Conservation (phyloP, 2,888 invertebrate species). For the Liopterus haemorrhoidalis region DNA sequence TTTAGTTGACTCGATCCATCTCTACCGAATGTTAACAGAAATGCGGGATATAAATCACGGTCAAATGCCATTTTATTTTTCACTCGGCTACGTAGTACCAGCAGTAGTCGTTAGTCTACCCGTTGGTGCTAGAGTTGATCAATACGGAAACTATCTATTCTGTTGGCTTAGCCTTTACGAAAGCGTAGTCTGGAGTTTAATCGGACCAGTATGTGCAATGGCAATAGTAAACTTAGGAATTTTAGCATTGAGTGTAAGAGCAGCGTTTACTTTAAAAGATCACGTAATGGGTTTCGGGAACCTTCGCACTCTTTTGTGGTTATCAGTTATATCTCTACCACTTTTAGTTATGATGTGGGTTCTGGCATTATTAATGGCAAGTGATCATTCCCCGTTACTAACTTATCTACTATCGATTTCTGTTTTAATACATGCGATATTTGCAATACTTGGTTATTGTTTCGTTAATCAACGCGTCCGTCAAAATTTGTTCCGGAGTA, state of each 20-base stretch:
- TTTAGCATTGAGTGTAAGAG: conserved; percentile 78
- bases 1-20: conserved; percentile 84
- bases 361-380: conserved; percentile 69
- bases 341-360: conserved; percentile 83
- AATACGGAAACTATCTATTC: conserved; percentile 78
- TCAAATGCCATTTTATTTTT: conserved; percentile 86
- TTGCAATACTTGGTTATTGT: conserved; percentile 80
- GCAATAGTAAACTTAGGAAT: conserved; percentile 73
- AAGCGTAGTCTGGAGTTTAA: conserved; percentile 91
- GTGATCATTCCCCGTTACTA: conserved; percentile 64
- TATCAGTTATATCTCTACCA: conserved; percentile 81
- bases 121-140: conserved; percentile 87
- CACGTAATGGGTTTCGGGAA: conserved; percentile 84
- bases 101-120: conserved; percentile 86
- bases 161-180: conserved; percentile 95
- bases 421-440: conserved; percentile 72
- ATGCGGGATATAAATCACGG: conserved; percentile 95
- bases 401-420: conserved; percentile 73
- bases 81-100: conserved; percentile 86
- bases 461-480: conserved; percentile 80
- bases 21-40: conserved; percentile 90
- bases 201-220: conserved; percentile 79
- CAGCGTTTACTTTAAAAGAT: conserved; percentile 85
- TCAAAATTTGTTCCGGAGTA: conserved; percentile 62
- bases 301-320: conserved; percentile 74